Evolutionary conservation across 2,113 vertebrate genomes (phyloP).

Genomic region (Eidolon helvum): DNA sequence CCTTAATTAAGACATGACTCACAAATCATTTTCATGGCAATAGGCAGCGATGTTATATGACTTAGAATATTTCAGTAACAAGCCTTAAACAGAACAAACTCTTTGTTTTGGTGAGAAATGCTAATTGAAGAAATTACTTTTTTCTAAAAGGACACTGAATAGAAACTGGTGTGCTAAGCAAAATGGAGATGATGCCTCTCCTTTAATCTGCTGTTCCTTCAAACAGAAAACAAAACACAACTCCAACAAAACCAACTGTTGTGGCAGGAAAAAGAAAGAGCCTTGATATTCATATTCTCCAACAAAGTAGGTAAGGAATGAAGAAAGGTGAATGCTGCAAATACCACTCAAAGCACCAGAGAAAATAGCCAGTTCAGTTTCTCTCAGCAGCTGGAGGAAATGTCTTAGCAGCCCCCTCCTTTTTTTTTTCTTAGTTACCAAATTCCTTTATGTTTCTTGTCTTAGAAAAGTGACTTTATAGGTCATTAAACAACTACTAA

Average conservation of each 20-base stretch:
- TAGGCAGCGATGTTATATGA: background rate
- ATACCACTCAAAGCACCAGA: constrained; percentile 50
- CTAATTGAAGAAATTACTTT: constrained; percentile 32
- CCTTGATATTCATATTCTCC: background rate
- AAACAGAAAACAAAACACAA: constrained; percentile 49
- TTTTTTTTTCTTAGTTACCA: constrained; percentile 73
- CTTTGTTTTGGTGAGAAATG: constrained; percentile 48
- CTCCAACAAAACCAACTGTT: constrained; percentile 53
- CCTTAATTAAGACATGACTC: constrained; percentile 44
- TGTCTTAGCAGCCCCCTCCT: constrained; percentile 34
- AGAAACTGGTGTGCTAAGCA: constrained; percentile 39
- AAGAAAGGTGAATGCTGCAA: constrained; percentile 48
- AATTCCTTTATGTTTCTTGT: constrained; percentile 78
- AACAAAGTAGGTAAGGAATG: constrained; percentile 13
- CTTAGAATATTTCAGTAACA: constrained; percentile 44
- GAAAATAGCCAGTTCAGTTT: constrained; percentile 65
- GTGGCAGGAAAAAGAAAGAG: constrained; percentile 48
- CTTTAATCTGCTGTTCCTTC: constrained; percentile 44
- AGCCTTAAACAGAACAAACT: constrained; percentile 39
- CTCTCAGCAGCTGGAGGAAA: constrained; percentile 74
- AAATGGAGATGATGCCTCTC: constrained; percentile 12
- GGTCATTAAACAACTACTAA: constrained; percentile 83
- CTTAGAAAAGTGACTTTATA: constrained; percentile 83
- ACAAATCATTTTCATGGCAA: constrained; percentile 24
- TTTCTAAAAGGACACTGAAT: background rate